Base-by-base conservation (phyloP, 2,113 vertebrate species). In the Mustela lutreola region DNA sequence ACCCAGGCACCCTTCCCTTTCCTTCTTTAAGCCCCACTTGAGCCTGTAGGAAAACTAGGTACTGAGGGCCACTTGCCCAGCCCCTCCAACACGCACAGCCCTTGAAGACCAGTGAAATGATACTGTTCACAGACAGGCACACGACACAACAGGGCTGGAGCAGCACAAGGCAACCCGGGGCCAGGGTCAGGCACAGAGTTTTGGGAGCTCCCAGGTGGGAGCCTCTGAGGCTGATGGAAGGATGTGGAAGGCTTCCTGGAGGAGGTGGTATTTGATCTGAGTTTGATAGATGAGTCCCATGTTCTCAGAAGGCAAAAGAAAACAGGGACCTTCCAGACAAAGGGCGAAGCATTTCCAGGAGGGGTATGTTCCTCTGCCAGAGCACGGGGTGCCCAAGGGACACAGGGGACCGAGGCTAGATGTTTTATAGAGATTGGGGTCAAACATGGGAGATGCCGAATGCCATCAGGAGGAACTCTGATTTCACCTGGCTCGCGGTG, bases 61-160 rank as follows among this genome's bases (percentile, higher is more conserved):
- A 11, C 65, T 31, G 21, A 1, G 0, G 9, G 11, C 65, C 39
- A 2, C 42, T 86, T 63, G 91, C 79, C 19, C 42, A 85, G 86
- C 42, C 2, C 60, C 24, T 0, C 2, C 1, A 1, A 3, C 11
- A 2, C 5, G 24, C 3, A 2, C 1, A 10, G 22, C 39, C 39
- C 11, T 60, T 4, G 4, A 9, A 14, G 60, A 80, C 14, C 1
- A 10, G 76, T 28, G 65, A 91, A 36, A 16, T 33, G 50, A 16
- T 19, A 65, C 7, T 0, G 26, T 7, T 65, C 45, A 56, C 45
- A 92, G 31, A 89, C 4, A 36, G 42, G 53, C 39, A 60, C 42
- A 82, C 39, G 31, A 6, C 0, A 6, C n/a, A 4, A 1, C 22
- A 48, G 9, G 12, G 16, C 33, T 67, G 76, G 36, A 42, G n/a